Percentiles rank a stretch among this genome's conserved stretches.
These are phyloP conservation scores for Orthonevra nobilis DNA, from an alignment of 2,888 invertebrate species.

Conservation along the genomic window DNA sequence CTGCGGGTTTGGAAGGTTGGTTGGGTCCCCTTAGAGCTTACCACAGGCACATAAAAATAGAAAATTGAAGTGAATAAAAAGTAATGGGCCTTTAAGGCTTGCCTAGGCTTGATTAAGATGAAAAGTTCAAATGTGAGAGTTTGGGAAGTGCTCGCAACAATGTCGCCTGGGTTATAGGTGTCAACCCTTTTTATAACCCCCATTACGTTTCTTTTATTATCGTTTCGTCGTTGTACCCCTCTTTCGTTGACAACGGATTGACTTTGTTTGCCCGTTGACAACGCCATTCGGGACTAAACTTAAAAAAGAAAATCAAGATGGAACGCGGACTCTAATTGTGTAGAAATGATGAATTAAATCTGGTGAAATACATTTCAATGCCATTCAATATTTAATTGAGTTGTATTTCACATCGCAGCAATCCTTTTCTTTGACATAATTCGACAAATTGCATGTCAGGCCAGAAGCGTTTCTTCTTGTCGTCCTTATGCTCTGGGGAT, in stretches of 20 bases:
- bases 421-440: conserved; percentile 62
- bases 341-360: conserved; percentile 54
- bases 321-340: conserved; percentile 39
- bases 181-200: conserved; percentile 52
- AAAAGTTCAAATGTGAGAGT: conserved; percentile 21
- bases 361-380: conserved; percentile 50
- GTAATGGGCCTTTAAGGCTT: conserved; percentile 63
- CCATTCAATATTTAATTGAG: conserved; percentile 64
- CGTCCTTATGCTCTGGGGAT: conserved; percentile 4
- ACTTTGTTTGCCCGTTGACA: conserved; percentile 4
- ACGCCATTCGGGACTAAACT: neutral
- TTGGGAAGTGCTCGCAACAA: too few relatives aligned
- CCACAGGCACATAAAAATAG: conserved; percentile 54
- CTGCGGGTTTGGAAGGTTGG: neutral
- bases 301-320: neutral
- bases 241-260: neutral
- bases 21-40: conserved; percentile 41
- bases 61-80: conserved; percentile 65
- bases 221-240: neutral
- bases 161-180: conserved; percentile 16
- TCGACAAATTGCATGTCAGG: conserved; percentile 68
- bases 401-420: conserved; percentile 43
- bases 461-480: conserved; percentile 46
- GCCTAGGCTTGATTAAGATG: conserved; percentile 60
- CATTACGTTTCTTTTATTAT: conserved; percentile 37